A percentile compares a stretch with the other conserved stretches of the same genome.
Conservation (phyloP, 2,888 invertebrate species). For the Parochlus steinenii region DNA sequence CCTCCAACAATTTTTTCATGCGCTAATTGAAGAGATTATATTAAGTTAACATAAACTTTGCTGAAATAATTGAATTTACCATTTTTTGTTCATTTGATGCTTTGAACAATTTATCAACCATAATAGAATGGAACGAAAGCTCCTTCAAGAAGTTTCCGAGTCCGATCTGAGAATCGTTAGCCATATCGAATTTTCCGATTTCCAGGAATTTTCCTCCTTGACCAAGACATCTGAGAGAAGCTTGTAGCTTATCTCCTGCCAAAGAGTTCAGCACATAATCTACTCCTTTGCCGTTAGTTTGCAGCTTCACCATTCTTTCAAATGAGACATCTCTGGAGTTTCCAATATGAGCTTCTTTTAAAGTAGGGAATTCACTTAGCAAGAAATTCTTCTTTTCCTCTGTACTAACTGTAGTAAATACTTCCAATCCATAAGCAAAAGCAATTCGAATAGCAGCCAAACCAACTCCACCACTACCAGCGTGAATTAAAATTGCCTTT, state of each 20-base stretch:
- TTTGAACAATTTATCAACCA: conserved; percentile 52
- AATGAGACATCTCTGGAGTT: conserved; percentile 78
- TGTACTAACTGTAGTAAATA: conserved; percentile 55
- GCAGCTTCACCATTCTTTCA: conserved; percentile 62
- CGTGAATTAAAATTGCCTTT: conserved; percentile 35
- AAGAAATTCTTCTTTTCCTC: conserved; percentile 45
- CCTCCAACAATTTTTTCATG: conserved; percentile 36
- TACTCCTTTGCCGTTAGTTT: conserved; percentile 75
- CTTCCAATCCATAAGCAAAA: conserved; percentile 42
- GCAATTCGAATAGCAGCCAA: conserved; percentile 62
- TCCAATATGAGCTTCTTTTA: conserved; percentile 59
- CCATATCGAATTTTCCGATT: conserved; percentile 73
- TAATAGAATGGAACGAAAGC: conserved; percentile 58
- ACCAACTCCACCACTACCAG: conserved; percentile 55
- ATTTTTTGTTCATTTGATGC: conserved; percentile 24
- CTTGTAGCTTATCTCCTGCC: conserved; percentile 76
- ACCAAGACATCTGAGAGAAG: conserved; percentile 44
- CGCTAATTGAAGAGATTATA: conserved; percentile 17
- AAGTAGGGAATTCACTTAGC: conserved; percentile 32
- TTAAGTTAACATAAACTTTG: conserved; percentile 12
- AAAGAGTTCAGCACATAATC: conserved; percentile 84
- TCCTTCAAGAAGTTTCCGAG: conserved; percentile 54
- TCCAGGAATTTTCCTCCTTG: conserved; percentile 55
- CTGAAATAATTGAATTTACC: conserved; percentile 29
- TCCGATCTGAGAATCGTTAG: conserved; percentile 42